Evolutionary conservation across 2,888 invertebrate species (phyloP), one percentile per base, ranked within the genome.

Genomic region (Dicyrtoma fusca): DNA sequence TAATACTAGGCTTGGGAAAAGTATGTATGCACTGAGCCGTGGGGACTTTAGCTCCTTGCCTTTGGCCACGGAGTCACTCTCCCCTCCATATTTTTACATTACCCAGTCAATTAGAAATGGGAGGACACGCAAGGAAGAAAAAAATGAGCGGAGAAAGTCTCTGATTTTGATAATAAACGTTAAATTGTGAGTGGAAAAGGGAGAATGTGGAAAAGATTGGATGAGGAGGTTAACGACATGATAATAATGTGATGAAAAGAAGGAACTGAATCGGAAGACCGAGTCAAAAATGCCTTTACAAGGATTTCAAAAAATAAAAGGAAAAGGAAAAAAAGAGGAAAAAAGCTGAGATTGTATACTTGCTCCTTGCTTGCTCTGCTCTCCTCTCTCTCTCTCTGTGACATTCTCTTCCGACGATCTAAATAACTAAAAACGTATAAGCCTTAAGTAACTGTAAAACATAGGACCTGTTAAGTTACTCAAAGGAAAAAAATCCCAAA

Each of bases 241-340:
- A 59, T 66, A 72, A 74, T 71, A 64, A 69, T 73, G 45, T 57
- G 66, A 47, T 53, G 66, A 23, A 64, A 62, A 44, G 44, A 25
- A 59, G 59, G 44, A 61, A 44, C 13, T 34, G 34, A 34, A 34
- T 34, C 34, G 34, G 34, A 34, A 34, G 34, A 34, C 34, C 13
- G 61, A 61, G 61, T 61, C 42, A 61, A 44, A 61, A 61, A 61
- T 55, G 19, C 55, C 17, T 55, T 21, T 55, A 25, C 21, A 21
- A 55, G 13, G 23, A 51, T 21, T 17, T 19, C 11, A 51, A 21
- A 49, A 17, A 51, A 51, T 17, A 51, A 49, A 6, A 8, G 13
- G 45, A 45, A 45, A 13, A 13, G 13, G 45, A 45, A 45, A 45
- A 13, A 45, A 45, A 45, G 45, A 45, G 10, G 45, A 11, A 49